These are phyloP conservation scores for Heliconius cydno DNA, from an alignment of 2,888 invertebrate genomes.

Conservation along the genomic window DNA sequence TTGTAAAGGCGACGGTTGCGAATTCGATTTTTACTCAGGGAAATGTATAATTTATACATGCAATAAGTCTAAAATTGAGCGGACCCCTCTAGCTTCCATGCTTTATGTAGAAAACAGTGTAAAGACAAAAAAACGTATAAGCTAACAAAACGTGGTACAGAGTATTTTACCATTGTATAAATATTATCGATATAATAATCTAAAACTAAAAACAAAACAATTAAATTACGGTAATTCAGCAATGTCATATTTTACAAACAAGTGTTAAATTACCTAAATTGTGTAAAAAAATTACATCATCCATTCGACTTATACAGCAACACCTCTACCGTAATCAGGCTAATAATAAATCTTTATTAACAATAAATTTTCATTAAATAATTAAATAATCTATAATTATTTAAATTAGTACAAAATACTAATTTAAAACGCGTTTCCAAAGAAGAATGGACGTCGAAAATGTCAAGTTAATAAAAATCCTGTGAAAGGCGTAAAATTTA, in stretches of 20 bases:
- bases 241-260: background rate
- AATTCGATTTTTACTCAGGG: too few species aligned
- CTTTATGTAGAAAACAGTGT: too few species aligned
- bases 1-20: too few species aligned
- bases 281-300: background rate
- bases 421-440: conserved; percentile 6
- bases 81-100: too few species aligned
- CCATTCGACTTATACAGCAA: background rate
- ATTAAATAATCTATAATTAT: background rate
- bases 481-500: conserved; percentile 13
- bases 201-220: background rate
- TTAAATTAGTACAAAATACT: conserved; percentile 6
- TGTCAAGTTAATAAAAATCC: background rate
- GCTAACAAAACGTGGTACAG: too few species aligned
- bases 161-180: too few species aligned
- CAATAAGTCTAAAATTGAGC: too few species aligned
- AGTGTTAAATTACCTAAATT: background rate
- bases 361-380: conserved; percentile 4
- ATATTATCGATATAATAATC: too few species aligned
- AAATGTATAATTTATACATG: too few species aligned
- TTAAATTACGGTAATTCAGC: background rate
- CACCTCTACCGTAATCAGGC: background rate
- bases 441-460: conserved; percentile 15
- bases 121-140: too few species aligned
- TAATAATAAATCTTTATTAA: background rate